phyloP scores from a whole-genome alignment of 2,888 invertebrate species.

The Lordiphosa andalusiaca region DNA sequence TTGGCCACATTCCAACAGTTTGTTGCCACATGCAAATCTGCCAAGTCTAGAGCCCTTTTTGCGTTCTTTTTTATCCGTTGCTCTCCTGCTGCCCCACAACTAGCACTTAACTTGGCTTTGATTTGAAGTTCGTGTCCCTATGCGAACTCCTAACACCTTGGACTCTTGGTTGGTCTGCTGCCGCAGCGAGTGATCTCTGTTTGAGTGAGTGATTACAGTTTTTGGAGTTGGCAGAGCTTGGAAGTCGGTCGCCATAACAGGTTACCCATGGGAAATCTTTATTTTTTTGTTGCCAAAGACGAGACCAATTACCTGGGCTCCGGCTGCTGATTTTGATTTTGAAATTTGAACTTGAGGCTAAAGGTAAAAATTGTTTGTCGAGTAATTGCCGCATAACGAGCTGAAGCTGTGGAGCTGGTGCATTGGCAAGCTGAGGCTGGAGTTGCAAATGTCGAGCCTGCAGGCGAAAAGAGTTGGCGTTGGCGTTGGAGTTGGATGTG shows the following conservation, averaged over 20 bases:
- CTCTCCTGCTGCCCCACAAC: conserved; percentile 47
- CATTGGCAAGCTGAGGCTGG: not conserved
- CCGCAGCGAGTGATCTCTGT: conserved; percentile 16
- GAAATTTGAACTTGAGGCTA: conserved; percentile 80
- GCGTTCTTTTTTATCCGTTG: not conserved
- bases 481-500: conserved; percentile 22
- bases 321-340: conserved; percentile 74
- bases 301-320: conserved; percentile 59
- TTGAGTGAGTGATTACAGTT: conserved; percentile 73
- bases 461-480: conserved; percentile 16
- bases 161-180: conserved; percentile 10
- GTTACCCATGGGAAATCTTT: conserved; percentile 74
- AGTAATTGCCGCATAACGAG: conserved; percentile 78
- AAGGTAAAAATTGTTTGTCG: conserved; percentile 80
- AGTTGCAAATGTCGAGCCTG: conserved; percentile 19
- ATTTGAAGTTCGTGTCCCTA: conserved; percentile 80
- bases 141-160: conserved; percentile 72
- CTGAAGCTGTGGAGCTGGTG: conserved; percentile 5
- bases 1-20: conserved; percentile 31
- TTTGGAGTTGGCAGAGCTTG: conserved; percentile 30
- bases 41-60: conserved; percentile 8
- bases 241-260: conserved; percentile 62
- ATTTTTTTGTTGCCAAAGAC: conserved; percentile 21
- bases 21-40: conserved; percentile 55
- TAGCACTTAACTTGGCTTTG: conserved; percentile 75